Conservation (phyloP, 2,797 vertebrate species). For the Siniperca undulata region DNA sequence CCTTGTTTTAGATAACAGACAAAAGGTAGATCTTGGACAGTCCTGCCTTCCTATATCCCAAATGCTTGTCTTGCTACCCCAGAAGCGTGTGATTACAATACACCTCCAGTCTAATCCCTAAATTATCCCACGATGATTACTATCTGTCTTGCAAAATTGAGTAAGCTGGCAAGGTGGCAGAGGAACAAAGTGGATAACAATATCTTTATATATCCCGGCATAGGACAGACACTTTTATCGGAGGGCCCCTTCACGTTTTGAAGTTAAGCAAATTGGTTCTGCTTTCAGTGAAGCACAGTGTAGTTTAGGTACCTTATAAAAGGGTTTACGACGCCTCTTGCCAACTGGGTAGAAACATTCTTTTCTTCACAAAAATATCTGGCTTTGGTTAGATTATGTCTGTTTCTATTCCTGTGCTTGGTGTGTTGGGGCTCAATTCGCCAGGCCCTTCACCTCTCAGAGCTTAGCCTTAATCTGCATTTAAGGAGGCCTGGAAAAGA, state of each 20-base stretch:
- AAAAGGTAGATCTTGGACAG: constrained; percentile 55
- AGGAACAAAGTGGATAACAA: constrained; percentile 82
- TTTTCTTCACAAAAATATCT: constrained; percentile 84
- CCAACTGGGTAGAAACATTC: constrained; percentile 80
- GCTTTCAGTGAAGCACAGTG: constrained; percentile 79
- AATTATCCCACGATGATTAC: constrained; percentile 73
- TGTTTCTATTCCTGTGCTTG: constrained; percentile 82
- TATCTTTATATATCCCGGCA: constrained; percentile 73
- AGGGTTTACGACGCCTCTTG: constrained; percentile 81
- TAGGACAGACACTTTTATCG: constrained; percentile 79
- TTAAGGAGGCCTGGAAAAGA: constrained; percentile 79
- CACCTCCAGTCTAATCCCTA: constrained; percentile 78
- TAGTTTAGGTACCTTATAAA: constrained; percentile 81
- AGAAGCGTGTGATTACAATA: constrained; percentile 72
- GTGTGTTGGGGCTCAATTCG: constrained; percentile 81
- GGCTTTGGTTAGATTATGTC: constrained; percentile 87
- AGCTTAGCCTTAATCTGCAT: constrained; percentile 85
- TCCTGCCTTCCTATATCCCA: constrained; percentile 42
- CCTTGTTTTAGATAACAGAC: constrained; percentile 49
- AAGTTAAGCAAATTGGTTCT: constrained; percentile 88
- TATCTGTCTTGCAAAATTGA: constrained; percentile 73
- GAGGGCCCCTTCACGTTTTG: constrained; percentile 72
- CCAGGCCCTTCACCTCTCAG: constrained; percentile 85
- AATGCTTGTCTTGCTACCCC: constrained; percentile 53
- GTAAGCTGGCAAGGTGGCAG: constrained; percentile 71